A percentile compares a stretch with the other conserved stretches of the same genome.
Evolutionary conservation across 2,888 invertebrate genomes (phyloP).

Genomic region (Sicus ferrugineus): DNA sequence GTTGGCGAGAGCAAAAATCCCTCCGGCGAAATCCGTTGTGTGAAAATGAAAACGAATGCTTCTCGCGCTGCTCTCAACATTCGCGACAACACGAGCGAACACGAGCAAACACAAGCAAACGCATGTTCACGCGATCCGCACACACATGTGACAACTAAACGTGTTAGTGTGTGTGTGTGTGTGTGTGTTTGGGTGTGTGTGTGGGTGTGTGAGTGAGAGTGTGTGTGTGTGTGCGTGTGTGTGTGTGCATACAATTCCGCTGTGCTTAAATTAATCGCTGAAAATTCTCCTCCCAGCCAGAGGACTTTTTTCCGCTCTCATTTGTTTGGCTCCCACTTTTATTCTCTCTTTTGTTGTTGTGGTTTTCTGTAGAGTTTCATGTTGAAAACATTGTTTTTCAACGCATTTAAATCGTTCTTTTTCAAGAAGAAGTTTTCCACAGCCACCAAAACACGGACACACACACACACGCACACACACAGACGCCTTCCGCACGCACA

Average conservation of each 20-base stretch:
- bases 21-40: not conserved
- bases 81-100: not conserved
- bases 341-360: not conserved
- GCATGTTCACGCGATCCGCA: not conserved
- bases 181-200: not conserved
- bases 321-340: too few relatives aligned
- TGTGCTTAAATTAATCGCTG: too few relatives aligned
- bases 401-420: too few relatives aligned
- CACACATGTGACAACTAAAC: too few relatives aligned
- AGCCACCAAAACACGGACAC: too few relatives aligned
- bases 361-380: too few relatives aligned
- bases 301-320: too few relatives aligned
- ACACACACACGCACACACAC: too few relatives aligned
- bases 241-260: conserved; percentile 1
- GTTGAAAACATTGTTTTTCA: too few relatives aligned
- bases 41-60: conserved; percentile 17
- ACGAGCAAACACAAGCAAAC: not conserved
- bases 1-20: not conserved
- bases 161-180: not conserved
- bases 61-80: not conserved
- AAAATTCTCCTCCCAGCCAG: too few relatives aligned
- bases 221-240: not conserved
- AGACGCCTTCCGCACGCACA: too few relatives aligned
- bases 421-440: too few relatives aligned
- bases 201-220: not conserved